Evolutionary conservation across 2,888 invertebrate species (phyloP), one percentile per base, ranked within the genome.

Genomic region (Oligia latruncula): DNA sequence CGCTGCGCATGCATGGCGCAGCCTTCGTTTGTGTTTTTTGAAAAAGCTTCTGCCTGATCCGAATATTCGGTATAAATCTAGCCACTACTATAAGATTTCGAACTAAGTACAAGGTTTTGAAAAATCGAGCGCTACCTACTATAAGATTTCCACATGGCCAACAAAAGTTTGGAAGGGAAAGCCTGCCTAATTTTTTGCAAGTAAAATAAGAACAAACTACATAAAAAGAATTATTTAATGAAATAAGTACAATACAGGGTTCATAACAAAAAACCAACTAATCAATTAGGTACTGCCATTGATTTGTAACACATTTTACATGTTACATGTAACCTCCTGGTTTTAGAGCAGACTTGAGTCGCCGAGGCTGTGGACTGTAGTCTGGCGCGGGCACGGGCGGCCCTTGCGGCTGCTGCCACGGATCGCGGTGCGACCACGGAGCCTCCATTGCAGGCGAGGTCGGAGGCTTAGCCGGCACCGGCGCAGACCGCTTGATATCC

Each of bases 301-400:
- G n/a, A 78, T 78, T 78, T n/a, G 9, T 55, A 55, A 58, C 20
- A 66, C n/a, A 35, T 20, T 71, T 87, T 92, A 93, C 89, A 92
- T 90, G 77, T 94, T 92, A 93, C 89, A 92, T 90, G 77, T 94
- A 95, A 17, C 90, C 92, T 23, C 90, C 92, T 17, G 95, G 90
- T 84, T 96, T 96, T 3, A 96, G 90, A 0, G 94, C 95, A 3
- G 96, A 95, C 83, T 96, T 96, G n/a, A 96, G 93, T n/a, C 94
- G 87, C 23, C 95, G 88, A 0, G 91, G 86, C 0, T 89, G 89
- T 0, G 96, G 96, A 86, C 95, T 95, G 81, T 96, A 96, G 88
- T 96, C 96, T 0, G 96, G 96, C 0, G 91, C 93, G 0, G 96
- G 96, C 0, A 95, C 91, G 0, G 91, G 91, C 0, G 95, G 92